Evolutionary conservation across 2,888 invertebrate species (phyloP).

Genomic region (Leptura quadrifasciata): DNA sequence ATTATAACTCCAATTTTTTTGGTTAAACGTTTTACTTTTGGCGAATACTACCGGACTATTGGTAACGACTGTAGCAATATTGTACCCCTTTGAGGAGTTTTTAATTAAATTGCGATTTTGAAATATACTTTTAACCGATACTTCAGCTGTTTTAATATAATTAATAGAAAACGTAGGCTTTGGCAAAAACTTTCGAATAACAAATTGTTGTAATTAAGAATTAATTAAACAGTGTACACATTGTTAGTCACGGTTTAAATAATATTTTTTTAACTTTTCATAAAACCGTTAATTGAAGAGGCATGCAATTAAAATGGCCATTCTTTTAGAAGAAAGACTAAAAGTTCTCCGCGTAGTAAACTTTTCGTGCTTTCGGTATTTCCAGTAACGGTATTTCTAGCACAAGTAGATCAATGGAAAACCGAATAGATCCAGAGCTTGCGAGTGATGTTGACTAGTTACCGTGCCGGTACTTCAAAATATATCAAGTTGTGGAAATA

Average conservation of each 20-base stretch:
- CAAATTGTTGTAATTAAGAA: slow-evolving; percentile 41
- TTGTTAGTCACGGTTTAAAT: slow-evolving; percentile 43
- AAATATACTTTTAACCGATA: background rate
- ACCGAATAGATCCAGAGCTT: background rate
- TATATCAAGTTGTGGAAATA: background rate
- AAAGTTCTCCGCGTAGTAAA: slow-evolving; percentile 5
- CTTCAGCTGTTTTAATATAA: slow-evolving; percentile 12
- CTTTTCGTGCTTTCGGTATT: background rate
- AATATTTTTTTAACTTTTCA: slow-evolving; percentile 30
- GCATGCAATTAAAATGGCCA: slow-evolving; percentile 11
- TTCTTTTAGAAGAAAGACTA: background rate
- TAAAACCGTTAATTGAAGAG: slow-evolving; percentile 27
- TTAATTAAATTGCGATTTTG: background rate
- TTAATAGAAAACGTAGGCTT: slow-evolving; percentile 9
- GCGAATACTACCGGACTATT: no score
- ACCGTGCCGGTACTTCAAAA: background rate
- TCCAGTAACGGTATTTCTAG: background rate
- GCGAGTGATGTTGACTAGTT: background rate
- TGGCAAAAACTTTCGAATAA: slow-evolving; percentile 21
- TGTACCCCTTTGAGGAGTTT: background rate
- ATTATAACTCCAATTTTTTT: no score
- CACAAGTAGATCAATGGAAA: background rate
- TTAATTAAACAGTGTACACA: slow-evolving; percentile 44
- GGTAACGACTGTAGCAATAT: background rate
- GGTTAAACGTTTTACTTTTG: no score